phyloP scores from a whole-genome alignment of 2,888 invertebrate species.

The Sylvicola cinctus region DNA sequence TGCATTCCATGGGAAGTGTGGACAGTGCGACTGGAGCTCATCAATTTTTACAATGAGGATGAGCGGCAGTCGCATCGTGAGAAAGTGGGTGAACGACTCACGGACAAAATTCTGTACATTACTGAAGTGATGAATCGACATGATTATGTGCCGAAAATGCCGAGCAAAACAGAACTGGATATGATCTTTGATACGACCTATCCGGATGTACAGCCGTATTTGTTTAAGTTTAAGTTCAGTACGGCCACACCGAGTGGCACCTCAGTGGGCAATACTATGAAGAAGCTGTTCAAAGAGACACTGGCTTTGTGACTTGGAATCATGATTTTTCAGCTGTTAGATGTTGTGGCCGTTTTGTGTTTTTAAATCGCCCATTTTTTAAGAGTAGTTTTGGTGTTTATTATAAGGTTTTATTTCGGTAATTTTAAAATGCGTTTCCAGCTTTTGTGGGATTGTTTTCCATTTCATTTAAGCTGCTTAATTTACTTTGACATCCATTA shows the following conservation, averaged over 20 bases:
- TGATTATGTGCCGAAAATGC: conserved; percentile 93
- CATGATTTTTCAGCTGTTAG: conserved; percentile 1
- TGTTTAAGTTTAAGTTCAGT: conserved; percentile 79
- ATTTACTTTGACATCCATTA: too few relatives aligned
- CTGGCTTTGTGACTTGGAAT: conserved; percentile 43
- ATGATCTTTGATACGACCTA: conserved; percentile 86
- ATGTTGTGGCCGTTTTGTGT: too few relatives aligned
- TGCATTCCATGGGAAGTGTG: conserved; percentile 97
- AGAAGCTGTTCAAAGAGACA: conserved; percentile 72
- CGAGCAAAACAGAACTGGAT: conserved; percentile 77
- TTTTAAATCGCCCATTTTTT: too few relatives aligned
- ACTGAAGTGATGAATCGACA: conserved; percentile 90
- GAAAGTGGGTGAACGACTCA: conserved; percentile 65
- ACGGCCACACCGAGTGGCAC: conserved; percentile 56
- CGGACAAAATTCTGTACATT: conserved; percentile 86
- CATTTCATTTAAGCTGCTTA: too few relatives aligned
- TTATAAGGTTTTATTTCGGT: too few relatives aligned
- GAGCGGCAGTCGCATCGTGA: conserved; percentile 76
- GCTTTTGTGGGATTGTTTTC: too few relatives aligned
- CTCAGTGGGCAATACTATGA: conserved; percentile 65
- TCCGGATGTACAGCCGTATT: conserved; percentile 87
- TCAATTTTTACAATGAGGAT: conserved; percentile 66
- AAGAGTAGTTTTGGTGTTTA: too few relatives aligned
- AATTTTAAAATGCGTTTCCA: too few relatives aligned
- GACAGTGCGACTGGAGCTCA: conserved; percentile 81